Percentiles rank a stretch among this genome's conserved stretches.
Conservation (phyloP, 2,113 vertebrate species). For the Lophotis ruficrista region DNA sequence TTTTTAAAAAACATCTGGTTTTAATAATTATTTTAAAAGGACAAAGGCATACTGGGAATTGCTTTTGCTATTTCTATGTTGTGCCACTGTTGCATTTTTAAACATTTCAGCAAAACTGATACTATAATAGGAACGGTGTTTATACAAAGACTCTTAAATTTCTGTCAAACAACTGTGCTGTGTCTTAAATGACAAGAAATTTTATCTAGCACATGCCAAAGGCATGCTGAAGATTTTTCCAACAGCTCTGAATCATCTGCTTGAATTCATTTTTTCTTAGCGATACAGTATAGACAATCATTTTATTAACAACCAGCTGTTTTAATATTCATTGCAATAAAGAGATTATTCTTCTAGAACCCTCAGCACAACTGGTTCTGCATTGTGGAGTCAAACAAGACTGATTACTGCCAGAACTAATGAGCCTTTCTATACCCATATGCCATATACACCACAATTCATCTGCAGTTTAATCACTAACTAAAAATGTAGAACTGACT, state of each 20-base stretch:
- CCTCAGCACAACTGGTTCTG: constrained; percentile 3
- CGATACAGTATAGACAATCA: background rate
- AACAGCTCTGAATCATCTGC: constrained; percentile 36
- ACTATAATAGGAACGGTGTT: constrained; percentile 17
- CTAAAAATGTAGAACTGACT: background rate
- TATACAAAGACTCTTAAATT: constrained; percentile 49
- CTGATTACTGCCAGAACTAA: constrained; percentile 47
- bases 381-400: constrained; percentile 1
- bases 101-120: constrained; percentile 25
- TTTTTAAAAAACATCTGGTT: background rate
- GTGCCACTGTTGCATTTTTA: constrained; percentile 19
- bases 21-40: background rate
- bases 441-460: background rate
- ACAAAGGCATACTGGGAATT: background rate
- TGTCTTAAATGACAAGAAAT: constrained; percentile 50
- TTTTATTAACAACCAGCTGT: constrained; percentile 40
- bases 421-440: background rate
- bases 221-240: constrained; percentile 53
- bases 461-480: constrained; percentile 18
- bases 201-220: constrained; percentile 54
- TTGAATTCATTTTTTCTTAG: constrained; percentile 25
- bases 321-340: constrained; percentile 31
- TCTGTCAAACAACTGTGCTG: constrained; percentile 63
- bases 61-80: background rate
- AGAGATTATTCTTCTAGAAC: constrained; percentile 37